Conservation (phyloP, 92 coral and sea anemone species). For the Epizoanthus fatuus region DNA sequence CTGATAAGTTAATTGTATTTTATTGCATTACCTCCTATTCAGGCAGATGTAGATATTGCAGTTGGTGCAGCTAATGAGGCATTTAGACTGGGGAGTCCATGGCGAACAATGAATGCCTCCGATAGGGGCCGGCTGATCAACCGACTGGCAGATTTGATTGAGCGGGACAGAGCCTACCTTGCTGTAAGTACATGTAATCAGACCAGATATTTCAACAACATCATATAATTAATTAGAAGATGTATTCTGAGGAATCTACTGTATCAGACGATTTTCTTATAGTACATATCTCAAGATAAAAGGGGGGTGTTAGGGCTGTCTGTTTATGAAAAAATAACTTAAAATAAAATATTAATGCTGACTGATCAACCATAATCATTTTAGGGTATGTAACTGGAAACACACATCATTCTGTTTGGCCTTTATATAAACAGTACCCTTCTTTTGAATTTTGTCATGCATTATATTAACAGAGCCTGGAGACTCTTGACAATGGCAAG, state of each 20-base stretch:
- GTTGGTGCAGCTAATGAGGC: conserved; percentile 93
- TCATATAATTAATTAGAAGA: conserved; percentile 6
- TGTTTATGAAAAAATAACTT: conserved; percentile 2
- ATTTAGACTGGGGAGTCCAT: conserved; percentile 91
- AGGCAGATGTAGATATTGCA: conserved; percentile 97
- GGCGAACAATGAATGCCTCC: conserved; percentile 98
- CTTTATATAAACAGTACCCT: background rate
- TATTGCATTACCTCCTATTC: background rate
- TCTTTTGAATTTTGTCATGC: background rate
- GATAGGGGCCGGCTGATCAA: conserved; percentile 85
- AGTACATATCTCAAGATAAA: no score
- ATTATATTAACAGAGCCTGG: conserved; percentile 71
- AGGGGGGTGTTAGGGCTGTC: no score
- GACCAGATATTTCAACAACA: no score
- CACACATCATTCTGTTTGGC: no score
- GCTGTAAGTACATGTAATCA: conserved; percentile 67
- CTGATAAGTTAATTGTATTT: no score
- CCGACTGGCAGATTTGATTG: conserved; percentile 94
- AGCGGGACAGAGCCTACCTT: conserved; percentile 86
- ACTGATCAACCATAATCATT: no score
- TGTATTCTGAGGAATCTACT: no score
- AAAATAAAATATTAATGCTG: background rate
- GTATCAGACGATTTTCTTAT: no score
- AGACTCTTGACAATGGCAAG: conserved; percentile 96
- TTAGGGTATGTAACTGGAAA: no score